phyloP scores from a whole-genome alignment of 2,113 vertebrate species.

The Saguinus imperator region DNA sequence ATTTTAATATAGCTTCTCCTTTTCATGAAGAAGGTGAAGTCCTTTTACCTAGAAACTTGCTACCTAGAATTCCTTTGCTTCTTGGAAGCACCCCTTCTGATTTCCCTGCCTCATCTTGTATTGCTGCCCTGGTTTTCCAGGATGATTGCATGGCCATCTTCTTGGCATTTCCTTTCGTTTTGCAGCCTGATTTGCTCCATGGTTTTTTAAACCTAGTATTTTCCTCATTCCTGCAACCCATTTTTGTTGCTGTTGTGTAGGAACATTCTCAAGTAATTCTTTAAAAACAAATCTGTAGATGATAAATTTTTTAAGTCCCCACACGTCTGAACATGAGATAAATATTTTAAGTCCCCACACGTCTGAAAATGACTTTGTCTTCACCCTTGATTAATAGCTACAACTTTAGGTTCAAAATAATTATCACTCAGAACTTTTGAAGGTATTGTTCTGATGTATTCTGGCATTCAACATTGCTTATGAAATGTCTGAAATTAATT shows the following conservation, averaged over 20 bases:
- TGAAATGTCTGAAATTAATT: slow-evolving; percentile 49
- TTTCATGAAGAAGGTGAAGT: background rate
- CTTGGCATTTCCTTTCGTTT: background rate
- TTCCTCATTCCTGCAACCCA: background rate
- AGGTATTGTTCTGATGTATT: background rate
- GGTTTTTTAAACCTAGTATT: background rate
- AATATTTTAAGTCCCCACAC: background rate
- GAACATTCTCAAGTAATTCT: background rate
- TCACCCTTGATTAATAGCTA: background rate
- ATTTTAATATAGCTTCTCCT: background rate
- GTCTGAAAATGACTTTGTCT: slow-evolving; percentile 24
- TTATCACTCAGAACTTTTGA: slow-evolving; percentile 29
- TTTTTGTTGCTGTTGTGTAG: background rate
- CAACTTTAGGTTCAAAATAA: slow-evolving; percentile 45
- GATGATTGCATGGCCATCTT: background rate
- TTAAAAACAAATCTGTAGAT: background rate
- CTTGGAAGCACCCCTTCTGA: background rate
- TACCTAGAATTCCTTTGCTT: background rate
- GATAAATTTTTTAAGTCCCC: background rate
- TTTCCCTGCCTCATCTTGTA: background rate
- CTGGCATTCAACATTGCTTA: background rate
- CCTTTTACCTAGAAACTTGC: background rate
- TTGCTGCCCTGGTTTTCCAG: background rate
- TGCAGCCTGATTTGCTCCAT: background rate
- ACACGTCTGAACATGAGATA: background rate